Percentiles rank a stretch among this genome's conserved stretches.
Conservation (phyloP, 1,140 invertebrate species). For the Penaeus japonicus region DNA sequence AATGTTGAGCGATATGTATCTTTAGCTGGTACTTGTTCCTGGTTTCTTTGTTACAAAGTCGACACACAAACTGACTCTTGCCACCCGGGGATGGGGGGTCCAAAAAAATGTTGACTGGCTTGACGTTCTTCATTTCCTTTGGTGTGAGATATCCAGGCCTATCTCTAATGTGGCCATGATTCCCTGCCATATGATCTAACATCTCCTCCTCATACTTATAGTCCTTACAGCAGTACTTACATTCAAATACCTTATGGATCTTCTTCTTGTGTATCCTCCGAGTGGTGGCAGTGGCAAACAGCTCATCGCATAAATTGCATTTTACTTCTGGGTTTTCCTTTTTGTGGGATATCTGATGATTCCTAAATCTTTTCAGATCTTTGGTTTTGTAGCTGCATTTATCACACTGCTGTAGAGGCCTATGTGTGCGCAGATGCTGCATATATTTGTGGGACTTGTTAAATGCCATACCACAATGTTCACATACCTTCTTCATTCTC, state of each 20-base stretch:
- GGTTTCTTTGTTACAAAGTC: constrained; percentile 11
- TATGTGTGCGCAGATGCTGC: constrained; percentile 38
- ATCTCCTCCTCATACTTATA: background rate
- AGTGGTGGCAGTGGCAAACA: background rate
- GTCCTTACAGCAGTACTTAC: background rate
- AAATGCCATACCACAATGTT: constrained; percentile 41
- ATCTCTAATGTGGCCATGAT: background rate
- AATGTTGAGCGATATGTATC: constrained; percentile 31
- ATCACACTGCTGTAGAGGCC: constrained; percentile 23
- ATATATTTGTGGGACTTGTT: constrained; percentile 14
- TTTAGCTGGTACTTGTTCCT: constrained; percentile 2
- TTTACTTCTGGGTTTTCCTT: constrained; percentile 31
- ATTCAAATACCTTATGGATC: background rate
- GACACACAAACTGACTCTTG: constrained; percentile 9
- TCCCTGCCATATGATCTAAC: background rate
- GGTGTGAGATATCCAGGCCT: background rate
- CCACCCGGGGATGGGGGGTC: background rate
- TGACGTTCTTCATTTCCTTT: background rate
- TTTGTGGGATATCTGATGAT: constrained; percentile 29
- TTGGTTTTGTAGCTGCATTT: constrained; percentile 42
- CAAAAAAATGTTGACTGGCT: constrained; percentile 8
- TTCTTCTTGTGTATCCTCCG: constrained; percentile 7
- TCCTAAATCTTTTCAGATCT: constrained; percentile 9
- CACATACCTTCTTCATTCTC: constrained; percentile 37
- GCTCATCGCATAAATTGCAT: constrained; percentile 26